A percentile compares a stretch with the other conserved stretches of the same genome.
Conservation (phyloP, 2,797 vertebrate genomes). For the Lutjanus campechanus region DNA sequence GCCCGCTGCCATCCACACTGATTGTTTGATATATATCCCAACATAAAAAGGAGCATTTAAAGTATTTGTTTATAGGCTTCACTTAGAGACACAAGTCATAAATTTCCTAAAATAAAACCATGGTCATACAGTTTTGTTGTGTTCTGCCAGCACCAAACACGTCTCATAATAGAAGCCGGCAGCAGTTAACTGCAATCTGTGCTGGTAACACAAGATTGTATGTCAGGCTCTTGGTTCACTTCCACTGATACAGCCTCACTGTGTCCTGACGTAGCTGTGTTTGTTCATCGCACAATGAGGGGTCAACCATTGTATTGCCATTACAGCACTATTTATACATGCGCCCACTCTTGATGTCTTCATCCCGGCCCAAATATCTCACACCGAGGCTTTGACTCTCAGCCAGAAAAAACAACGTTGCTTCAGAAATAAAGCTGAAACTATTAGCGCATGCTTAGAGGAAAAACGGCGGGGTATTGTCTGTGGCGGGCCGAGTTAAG, state of each 20-base stretch:
- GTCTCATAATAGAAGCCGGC: conserved; percentile 52
- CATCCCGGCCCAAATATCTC: conserved; percentile 66
- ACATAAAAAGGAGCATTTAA: conserved; percentile 23
- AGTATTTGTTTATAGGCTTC: conserved; percentile 40
- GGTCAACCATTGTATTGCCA: conserved; percentile 44
- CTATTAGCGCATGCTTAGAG: conserved; percentile 70
- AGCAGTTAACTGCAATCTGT: conserved; percentile 56
- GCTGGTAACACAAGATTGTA: conserved; percentile 48
- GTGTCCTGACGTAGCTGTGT: conserved; percentile 34
- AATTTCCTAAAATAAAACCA: conserved; percentile 55
- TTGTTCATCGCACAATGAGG: conserved; percentile 47
- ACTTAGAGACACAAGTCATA: conserved; percentile 40
- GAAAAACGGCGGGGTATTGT: conserved; percentile 61
- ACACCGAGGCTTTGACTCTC: conserved; percentile 51
- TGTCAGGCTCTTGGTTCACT: conserved; percentile 53
- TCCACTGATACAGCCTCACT: conserved; percentile 47
- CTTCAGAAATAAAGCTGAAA: conserved; percentile 68
- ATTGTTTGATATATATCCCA: conserved; percentile 18
- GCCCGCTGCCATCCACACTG: background rate
- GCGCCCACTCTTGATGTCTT: conserved; percentile 63
- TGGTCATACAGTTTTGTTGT: conserved; percentile 42
- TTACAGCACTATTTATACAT: conserved; percentile 64
- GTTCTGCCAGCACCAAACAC: conserved; percentile 47
- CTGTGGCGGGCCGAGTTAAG: conserved; percentile 45
- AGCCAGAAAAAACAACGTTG: conserved; percentile 66